Base-by-base conservation (phyloP, 1,140 invertebrate species). In the Gonatopus flavifemur region DNA sequence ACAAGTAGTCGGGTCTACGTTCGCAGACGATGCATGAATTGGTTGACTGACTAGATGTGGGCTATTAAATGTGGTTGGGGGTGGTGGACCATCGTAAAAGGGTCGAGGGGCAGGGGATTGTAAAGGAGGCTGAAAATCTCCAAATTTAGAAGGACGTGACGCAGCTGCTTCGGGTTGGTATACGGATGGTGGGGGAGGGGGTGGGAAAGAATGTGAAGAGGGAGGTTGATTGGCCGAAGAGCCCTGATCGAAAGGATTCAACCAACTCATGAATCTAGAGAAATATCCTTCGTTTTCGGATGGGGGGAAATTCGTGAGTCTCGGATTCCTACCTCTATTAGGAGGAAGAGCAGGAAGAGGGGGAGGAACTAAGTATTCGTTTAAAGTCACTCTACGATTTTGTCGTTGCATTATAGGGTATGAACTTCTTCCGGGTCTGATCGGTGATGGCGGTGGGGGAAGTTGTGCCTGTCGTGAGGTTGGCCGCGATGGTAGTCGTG, bases 1-100 rank as follows among this genome's bases (percentile, higher is more conserved):
- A 59, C 88, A 91, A 44, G 80, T 61, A 5, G 41, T 28, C 8
- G 51, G 7, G 0, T 55, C 38, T 2, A 36, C 16, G 42, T 59
- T 49, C 2, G n/a, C n/a, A n/a, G n/a, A n/a, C n/a, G n/a, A n/a
- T n/a, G n/a, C n/a, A n/a, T n/a, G n/a, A n/a, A n/a, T n/a, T n/a
- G n/a, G n/a, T n/a, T n/a, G n/a, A n/a, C n/a, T n/a, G n/a, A n/a
- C n/a, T n/a, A n/a, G n/a, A n/a, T n/a, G n/a, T n/a, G n/a, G n/a
- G n/a, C n/a, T n/a, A n/a, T n/a, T n/a, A n/a, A n/a, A n/a, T n/a
- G n/a, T n/a, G n/a, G n/a, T n/a, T 21, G 37, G 32, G 16, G 44
- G 56, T 18, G 54, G 48, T 36, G 40, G 41, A 18, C 6, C 25
- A 19, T n/a, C n/a, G n/a, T n/a, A n/a, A n/a, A n/a, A n/a, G n/a